Conservation (phyloP, 2,113 vertebrate species). For the Mesocricetus auratus region DNA sequence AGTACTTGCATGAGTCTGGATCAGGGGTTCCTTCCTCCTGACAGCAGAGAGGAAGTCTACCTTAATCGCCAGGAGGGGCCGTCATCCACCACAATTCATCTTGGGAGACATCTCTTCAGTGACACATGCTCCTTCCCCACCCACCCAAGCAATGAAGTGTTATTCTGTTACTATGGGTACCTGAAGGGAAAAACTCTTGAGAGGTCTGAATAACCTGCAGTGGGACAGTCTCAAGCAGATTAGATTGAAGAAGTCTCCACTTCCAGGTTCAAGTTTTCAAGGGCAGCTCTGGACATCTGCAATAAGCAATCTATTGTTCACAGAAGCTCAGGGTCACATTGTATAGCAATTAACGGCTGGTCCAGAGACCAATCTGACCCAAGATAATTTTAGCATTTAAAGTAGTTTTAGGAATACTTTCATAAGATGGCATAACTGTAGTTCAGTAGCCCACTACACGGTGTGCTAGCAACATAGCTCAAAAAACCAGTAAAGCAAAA, state of each 20-base stretch:
- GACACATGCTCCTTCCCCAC: background rate
- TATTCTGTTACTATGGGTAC: background rate
- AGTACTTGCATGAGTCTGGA: background rate
- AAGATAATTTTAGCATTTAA: background rate
- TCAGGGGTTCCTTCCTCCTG: background rate
- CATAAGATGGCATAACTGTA: background rate
- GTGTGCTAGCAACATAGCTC: background rate
- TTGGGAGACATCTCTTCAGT: background rate
- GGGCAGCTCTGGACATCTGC: background rate
- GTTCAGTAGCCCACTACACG: background rate
- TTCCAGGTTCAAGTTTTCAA: background rate
- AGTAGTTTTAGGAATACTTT: background rate
- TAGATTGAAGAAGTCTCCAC: background rate
- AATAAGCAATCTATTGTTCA: background rate
- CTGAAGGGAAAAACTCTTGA: background rate
- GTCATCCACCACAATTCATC: background rate
- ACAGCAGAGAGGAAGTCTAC: background rate
- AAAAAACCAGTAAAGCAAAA: background rate
- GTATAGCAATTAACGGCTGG: background rate
- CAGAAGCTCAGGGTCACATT: background rate
- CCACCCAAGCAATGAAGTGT: background rate
- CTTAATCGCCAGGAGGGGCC: no score
- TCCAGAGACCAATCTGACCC: background rate
- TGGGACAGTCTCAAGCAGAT: background rate
- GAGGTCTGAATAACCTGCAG: background rate